Evolutionary conservation across 2,888 invertebrate species (phyloP), one percentile per base, ranked within the genome.

Genomic region (Hofmannophila pseudospretella): DNA sequence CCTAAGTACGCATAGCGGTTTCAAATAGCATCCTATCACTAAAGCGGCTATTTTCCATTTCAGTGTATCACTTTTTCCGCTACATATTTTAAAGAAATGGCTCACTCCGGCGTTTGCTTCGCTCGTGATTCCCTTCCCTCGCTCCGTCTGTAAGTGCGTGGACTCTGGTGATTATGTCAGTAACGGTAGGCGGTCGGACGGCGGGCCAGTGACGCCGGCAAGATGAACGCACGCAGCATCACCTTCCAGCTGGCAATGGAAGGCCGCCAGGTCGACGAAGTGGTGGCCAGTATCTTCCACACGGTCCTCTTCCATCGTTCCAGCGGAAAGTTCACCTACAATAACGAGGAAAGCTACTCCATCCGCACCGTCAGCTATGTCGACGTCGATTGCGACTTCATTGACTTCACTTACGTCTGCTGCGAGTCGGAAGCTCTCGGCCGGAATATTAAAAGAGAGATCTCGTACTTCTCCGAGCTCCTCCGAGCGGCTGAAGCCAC

Each of bases 301-400:
- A 96, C 96, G 32, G 94, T 97, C 33, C 89, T 97, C 34, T 96
- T 97, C 73, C 96, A 97, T 77, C 91, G 97, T 44, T 93, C 95
- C 42, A 90, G 94, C 55, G 97, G 97, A 43, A 97, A 97, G 89
- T 98, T 98, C 86, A 92, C 94, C 40, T 99, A 97, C 86, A 95
- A 94, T 75, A 93, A 93, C 68, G 97, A 98, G 79, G 95, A 94
- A 59, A 96, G 94, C 78, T 99, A 98, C 80, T 96, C 97, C 12
- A 95, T 99, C 54, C 98, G 98, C 34, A 96, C 97, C 1, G 91
- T 99, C 36, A 98, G 98, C 48, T 96, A 97, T 67, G 94, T 95
- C 53, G 99, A 99, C 79, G 96, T 98, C 23, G 96, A 98, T 79
- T 99, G 99, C 88, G 96, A 99, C 79, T 97, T 97, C 72, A 94